Evolutionary conservation across 2,113 vertebrate genomes (phyloP).

Genomic region (Labeo catla): DNA sequence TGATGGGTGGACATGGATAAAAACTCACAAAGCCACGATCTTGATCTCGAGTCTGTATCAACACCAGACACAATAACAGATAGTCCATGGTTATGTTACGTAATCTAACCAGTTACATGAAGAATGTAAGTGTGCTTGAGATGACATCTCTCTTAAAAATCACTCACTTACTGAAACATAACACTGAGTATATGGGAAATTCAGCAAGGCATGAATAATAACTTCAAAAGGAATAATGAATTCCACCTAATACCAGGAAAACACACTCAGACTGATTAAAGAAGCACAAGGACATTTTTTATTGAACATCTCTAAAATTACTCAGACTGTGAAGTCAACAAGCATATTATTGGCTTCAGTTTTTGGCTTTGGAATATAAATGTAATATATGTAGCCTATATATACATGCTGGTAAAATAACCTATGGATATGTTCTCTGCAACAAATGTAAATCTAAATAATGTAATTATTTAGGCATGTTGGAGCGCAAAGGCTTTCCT

Average conservation of each 20-base stretch:
- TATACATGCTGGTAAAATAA: too few species aligned
- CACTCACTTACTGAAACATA: neutral
- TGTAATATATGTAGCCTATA: too few species aligned
- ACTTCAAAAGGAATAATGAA: neutral
- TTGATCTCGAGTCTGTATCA: neutral
- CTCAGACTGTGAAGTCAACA: neutral
- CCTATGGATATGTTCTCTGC: too few species aligned
- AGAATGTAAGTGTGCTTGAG: neutral
- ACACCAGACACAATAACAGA: conserved; percentile 40
- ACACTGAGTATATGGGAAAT: too few species aligned
- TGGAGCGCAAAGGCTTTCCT: neutral
- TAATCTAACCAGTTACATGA: neutral
- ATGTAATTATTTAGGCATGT: neutral
- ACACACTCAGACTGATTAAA: too few species aligned
- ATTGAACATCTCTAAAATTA: too few species aligned
- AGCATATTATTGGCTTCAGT: neutral
- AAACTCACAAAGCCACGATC: conserved; percentile 2
- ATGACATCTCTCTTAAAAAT: neutral
- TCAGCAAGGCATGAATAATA: too few species aligned
- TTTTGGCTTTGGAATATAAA: too few species aligned
- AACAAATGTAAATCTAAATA: too few species aligned
- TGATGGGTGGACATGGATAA: conserved; percentile 25
- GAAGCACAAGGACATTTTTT: too few species aligned
- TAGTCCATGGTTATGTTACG: neutral
- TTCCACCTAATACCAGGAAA: neutral